These are phyloP conservation scores for Callipepla californica DNA, from an alignment of 2,113 vertebrate species.

Conservation along the genomic window DNA sequence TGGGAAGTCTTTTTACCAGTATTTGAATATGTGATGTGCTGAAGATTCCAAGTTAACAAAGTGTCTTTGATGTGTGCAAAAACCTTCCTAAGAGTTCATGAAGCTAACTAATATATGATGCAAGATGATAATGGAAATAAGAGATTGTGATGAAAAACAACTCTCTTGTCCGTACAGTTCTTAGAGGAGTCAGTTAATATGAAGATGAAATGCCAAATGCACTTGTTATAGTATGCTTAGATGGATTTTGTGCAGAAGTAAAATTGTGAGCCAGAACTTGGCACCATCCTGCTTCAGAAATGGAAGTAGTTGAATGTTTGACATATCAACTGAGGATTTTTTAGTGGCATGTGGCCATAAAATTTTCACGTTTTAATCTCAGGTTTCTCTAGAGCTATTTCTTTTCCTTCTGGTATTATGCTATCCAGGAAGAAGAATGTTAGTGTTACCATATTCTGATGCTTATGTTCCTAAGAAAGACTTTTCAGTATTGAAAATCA, in stretches of 20 bases:
- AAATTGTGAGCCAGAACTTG: neutral
- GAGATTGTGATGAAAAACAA: neutral
- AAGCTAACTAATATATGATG: neutral
- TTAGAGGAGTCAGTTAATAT: accelerated
- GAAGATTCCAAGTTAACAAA: conserved; percentile 58
- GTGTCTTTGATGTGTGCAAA: conserved; percentile 22
- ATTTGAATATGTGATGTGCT: neutral
- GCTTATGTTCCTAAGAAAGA: neutral
- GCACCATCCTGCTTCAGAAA: neutral
- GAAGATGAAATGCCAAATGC: neutral
- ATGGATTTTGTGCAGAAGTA: neutral
- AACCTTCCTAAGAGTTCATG: conserved; percentile 25
- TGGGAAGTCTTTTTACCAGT: conserved; percentile 59
- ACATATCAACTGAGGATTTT: neutral
- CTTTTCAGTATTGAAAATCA: neutral
- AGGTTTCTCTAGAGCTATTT: neutral
- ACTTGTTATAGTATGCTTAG: neutral
- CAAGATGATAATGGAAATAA: conserved; percentile 40
- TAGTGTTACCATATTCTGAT: neutral
- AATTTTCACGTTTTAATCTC: neutral
- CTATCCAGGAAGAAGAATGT: accelerated
- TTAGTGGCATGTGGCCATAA: neutral
- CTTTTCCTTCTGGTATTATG: neutral
- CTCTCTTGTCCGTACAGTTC: neutral
- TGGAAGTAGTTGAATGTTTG: neutral